A percentile compares a stretch with the other conserved stretches of the same genome.
Evolutionary conservation across 2,888 invertebrate species (phyloP).

Genomic region (Ypsolopha sequella): DNA sequence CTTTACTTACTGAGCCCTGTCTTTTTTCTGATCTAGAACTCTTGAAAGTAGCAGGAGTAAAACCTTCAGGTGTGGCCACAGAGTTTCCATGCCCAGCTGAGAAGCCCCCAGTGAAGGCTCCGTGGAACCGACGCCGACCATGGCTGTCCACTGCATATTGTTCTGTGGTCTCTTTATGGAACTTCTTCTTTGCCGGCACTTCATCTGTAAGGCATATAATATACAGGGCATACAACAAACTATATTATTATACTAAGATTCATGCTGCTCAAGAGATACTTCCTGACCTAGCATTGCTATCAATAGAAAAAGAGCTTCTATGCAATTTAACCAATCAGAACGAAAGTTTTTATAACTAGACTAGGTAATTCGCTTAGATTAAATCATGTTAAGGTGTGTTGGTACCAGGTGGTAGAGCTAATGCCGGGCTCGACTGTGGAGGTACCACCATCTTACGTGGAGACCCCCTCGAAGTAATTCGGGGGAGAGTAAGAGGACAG

Average conservation of each 20-base stretch:
- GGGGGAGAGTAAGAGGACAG: too few relatives aligned
- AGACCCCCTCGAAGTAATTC: too few relatives aligned
- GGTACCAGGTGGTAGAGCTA: too few relatives aligned
- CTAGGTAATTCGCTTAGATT: too few relatives aligned
- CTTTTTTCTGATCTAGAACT: constrained; percentile 83
- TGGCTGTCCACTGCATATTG: constrained; percentile 91
- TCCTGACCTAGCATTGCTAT: too few relatives aligned
- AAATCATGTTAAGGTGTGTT: too few relatives aligned
- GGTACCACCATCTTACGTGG: too few relatives aligned
- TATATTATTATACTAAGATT: background rate
- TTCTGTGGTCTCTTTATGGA: constrained; percentile 71
- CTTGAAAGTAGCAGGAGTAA: constrained; percentile 91
- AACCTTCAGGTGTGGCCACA: constrained; percentile 96
- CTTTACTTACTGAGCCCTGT: constrained; percentile 31
- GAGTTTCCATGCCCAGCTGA: constrained; percentile 98
- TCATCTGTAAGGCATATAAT: constrained; percentile 71
- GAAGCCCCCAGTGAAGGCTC: constrained; percentile 98
- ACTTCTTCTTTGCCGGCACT: constrained; percentile 83
- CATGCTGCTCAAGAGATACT: too few relatives aligned
- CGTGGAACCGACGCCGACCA: constrained; percentile 94
- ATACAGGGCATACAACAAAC: constrained; percentile 2
- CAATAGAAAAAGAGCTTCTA: too few relatives aligned
- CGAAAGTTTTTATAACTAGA: too few relatives aligned
- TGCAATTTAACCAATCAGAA: too few relatives aligned
- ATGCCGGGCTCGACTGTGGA: too few relatives aligned